Conservation (phyloP, 2,888 invertebrate genomes). For the Xylota sylvarum region DNA sequence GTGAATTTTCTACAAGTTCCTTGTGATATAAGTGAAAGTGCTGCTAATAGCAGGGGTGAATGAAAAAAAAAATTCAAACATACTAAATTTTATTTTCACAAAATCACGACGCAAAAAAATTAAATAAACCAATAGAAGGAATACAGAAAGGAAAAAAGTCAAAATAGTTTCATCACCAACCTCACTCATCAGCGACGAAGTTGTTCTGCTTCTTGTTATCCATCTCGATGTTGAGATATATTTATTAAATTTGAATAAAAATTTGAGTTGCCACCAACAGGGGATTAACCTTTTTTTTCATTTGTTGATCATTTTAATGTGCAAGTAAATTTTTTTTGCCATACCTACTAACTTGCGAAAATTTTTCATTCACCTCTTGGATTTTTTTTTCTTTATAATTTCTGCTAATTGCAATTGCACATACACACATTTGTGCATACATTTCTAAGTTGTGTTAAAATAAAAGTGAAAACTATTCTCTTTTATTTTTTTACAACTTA, state of each 20-base stretch:
- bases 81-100: constrained; percentile 24
- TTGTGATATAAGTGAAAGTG: constrained; percentile 72
- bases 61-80: constrained; percentile 40
- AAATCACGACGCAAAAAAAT: constrained; percentile 61
- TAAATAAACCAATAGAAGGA: constrained; percentile 43
- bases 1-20: constrained; percentile 43
- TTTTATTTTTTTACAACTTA: not conserved
- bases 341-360: not conserved
- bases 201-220: constrained; percentile 38
- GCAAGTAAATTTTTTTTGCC: not conserved
- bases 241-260: constrained; percentile 23
- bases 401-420: not conserved
- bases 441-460: constrained; percentile 11
- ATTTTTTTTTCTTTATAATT: not conserved
- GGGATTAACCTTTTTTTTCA: not conserved
- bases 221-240: constrained; percentile 8
- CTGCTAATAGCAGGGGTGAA: constrained; percentile 37
- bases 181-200: constrained; percentile 48
- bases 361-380: not conserved
- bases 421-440: not conserved
- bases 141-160: constrained; percentile 31
- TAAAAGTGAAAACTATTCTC: constrained; percentile 39
- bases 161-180: constrained; percentile 67
- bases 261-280: not conserved
- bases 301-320: not conserved